These are phyloP conservation scores for Hafferia zeledoni DNA, from an alignment of 2,797 vertebrate species.

Conservation along the genomic window DNA sequence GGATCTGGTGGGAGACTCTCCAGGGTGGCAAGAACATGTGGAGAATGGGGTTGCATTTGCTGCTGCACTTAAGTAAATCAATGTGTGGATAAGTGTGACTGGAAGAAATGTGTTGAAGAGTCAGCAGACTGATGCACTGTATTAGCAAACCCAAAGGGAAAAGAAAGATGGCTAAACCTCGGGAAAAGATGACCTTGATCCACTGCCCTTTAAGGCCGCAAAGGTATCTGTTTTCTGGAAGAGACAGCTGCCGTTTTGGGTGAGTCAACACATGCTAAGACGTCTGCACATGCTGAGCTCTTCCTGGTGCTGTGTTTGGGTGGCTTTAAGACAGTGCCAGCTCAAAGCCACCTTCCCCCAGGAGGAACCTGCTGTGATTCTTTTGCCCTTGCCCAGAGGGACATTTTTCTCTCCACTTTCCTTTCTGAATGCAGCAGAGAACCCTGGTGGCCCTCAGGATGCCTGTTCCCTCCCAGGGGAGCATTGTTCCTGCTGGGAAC, in stretches of 20 bases:
- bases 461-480: not conserved
- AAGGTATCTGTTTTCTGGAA: not conserved
- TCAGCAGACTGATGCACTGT: not conserved
- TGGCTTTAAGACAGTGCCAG: not conserved
- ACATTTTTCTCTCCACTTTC: not conserved
- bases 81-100: not conserved
- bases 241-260: slow-evolving; percentile 33
- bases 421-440: not conserved
- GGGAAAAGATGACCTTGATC: slow-evolving; percentile 1
- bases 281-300: not conserved
- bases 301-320: not conserved
- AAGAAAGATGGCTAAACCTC: not conserved
- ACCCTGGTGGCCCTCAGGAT: not conserved
- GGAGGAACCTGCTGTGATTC: not conserved
- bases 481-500: accelerated
- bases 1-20: not conserved
- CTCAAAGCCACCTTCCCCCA: not conserved
- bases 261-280: not conserved
- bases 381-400: not conserved
- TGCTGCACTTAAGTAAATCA: not conserved
- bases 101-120: not conserved
- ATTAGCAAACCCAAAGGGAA: not conserved
- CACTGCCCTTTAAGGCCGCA: not conserved
- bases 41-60: not conserved
- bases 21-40: not conserved